These are phyloP conservation scores for Orthosia cruda DNA, from an alignment of 2,888 invertebrate species.

Conservation along the genomic window DNA sequence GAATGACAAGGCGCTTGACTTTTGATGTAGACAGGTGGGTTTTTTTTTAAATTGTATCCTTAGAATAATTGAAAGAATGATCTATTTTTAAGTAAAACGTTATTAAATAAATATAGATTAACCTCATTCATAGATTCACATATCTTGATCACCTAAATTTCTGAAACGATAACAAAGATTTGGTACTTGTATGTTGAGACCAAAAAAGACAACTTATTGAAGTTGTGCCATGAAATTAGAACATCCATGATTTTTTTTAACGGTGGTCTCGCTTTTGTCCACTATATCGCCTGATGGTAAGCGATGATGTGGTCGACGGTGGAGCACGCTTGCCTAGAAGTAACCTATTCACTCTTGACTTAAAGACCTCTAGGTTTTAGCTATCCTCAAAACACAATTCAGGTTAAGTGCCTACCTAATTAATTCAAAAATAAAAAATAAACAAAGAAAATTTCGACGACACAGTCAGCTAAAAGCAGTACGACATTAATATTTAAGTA, in stretches of 20 bases:
- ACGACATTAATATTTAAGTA: conserved; percentile 68
- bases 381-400: not conserved
- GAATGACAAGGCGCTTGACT: too few relatives aligned
- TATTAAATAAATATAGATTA: not conserved
- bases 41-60: too few relatives aligned
- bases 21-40: not conserved
- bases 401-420: conserved; percentile 25
- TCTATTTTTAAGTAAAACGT: not conserved
- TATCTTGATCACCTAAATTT: not conserved
- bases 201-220: not conserved
- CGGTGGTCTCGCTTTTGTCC: too few relatives aligned
- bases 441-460: conserved; percentile 25
- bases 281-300: too few relatives aligned
- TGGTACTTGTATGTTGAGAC: not conserved
- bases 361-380: not conserved
- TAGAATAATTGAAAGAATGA: not conserved
- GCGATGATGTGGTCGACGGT: too few relatives aligned
- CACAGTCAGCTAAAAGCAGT: conserved; percentile 55
- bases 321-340: too few relatives aligned
- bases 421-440: conserved; percentile 32
- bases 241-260: too few relatives aligned
- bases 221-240: too few relatives aligned
- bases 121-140: not conserved
- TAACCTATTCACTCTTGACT: too few relatives aligned
- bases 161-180: not conserved